These are phyloP conservation scores for Embidobia sp. DNA, from an alignment of 2,888 invertebrate genomes.

Conservation along the genomic window DNA sequence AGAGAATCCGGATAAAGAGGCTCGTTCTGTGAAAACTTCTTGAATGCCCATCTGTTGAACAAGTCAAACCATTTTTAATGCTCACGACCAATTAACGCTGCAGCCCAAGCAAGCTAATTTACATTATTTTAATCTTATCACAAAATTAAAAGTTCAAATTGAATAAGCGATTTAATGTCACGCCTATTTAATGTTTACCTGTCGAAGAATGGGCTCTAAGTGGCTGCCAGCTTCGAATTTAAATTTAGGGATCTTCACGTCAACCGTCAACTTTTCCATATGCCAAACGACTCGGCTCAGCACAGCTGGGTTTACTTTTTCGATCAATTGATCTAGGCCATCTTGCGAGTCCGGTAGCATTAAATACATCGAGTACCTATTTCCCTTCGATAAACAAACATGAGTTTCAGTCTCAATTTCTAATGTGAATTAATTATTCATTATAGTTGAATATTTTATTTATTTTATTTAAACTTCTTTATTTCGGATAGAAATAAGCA, in stretches of 20 bases:
- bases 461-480: background rate
- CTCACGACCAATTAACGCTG: slow-evolving; percentile 1
- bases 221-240: slow-evolving; percentile 87
- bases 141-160: slow-evolving; percentile 11
- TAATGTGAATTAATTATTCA: too few relatives aligned
- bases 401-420: too few relatives aligned
- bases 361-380: slow-evolving; percentile 88
- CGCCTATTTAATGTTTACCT: too few relatives aligned
- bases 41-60: slow-evolving; percentile 86
- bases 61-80: slow-evolving; percentile 12
- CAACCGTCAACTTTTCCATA: slow-evolving; percentile 84
- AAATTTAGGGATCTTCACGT: slow-evolving; percentile 88
- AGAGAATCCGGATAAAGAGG: slow-evolving; percentile 87
- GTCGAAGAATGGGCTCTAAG: slow-evolving; percentile 84
- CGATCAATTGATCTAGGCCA: slow-evolving; percentile 85
- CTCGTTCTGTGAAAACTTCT: slow-evolving; percentile 88
- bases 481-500: background rate
- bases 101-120: background rate
- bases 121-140: slow-evolving; percentile 37
- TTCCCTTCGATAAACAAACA: slow-evolving; percentile 81
- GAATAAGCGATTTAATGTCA: too few relatives aligned
- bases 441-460: too few relatives aligned
- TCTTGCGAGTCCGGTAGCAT: slow-evolving; percentile 86
- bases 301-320: slow-evolving; percentile 83
- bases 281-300: slow-evolving; percentile 84